These are phyloP conservation scores for Phengaris arion DNA, from an alignment of 2,888 invertebrate species.

Conservation along the genomic window DNA sequence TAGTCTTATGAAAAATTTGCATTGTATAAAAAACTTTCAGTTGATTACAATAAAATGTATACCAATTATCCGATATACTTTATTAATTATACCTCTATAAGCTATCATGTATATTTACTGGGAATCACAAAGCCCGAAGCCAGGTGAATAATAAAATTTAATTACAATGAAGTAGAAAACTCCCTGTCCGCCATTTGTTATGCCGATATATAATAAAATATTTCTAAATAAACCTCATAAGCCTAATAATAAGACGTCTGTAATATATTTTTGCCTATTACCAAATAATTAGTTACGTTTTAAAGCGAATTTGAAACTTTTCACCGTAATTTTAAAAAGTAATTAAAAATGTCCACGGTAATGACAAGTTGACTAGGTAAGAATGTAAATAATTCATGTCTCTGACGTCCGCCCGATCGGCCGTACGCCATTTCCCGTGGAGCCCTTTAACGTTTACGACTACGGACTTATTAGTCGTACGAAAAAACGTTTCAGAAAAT, in stretches of 20 bases:
- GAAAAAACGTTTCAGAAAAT: constrained; percentile 3
- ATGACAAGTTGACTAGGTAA: constrained; percentile 33
- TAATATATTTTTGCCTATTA: constrained; percentile 22
- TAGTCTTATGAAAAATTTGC: too few relatives aligned
- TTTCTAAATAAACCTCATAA: background rate
- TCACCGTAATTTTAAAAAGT: constrained; percentile 28
- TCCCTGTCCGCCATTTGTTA: background rate
- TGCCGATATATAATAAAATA: background rate
- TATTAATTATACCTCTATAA: too few relatives aligned
- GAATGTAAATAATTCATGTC: constrained; percentile 35
- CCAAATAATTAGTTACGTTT: constrained; percentile 19
- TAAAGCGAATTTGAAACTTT: constrained; percentile 25
- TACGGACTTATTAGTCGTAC: background rate
- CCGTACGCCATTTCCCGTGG: constrained; percentile 29
- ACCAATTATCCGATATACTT: too few relatives aligned
- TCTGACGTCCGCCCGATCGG: constrained; percentile 35
- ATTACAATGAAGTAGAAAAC: too few relatives aligned
- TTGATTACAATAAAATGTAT: too few relatives aligned
- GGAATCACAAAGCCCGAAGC: too few relatives aligned
- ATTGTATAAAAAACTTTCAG: too few relatives aligned
- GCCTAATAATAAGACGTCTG: background rate
- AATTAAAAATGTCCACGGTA: constrained; percentile 38
- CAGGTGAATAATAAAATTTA: too few relatives aligned
- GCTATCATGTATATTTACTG: too few relatives aligned
- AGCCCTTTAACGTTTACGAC: constrained; percentile 24